Percentiles rank a stretch among this genome's conserved stretches.
Evolutionary conservation across 2,888 invertebrate genomes (phyloP).

Genomic region (Macroteleia sp.): DNA sequence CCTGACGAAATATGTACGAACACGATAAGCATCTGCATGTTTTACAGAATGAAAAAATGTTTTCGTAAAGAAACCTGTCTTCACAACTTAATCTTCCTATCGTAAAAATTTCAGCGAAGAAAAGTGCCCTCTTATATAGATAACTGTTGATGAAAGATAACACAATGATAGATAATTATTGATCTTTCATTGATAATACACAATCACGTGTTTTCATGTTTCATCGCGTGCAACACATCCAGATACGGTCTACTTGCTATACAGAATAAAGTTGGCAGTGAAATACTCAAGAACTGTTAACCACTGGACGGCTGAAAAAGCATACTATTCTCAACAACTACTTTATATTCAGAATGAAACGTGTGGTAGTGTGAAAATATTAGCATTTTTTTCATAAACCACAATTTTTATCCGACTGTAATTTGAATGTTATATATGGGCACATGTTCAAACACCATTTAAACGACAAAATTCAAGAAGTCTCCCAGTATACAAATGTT

Average conservation of each 20-base stretch:
- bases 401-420: no score
- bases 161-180: constrained; percentile 56
- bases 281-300: constrained; percentile 55
- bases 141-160: constrained; percentile 52
- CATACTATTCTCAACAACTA: constrained; percentile 28
- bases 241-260: constrained; percentile 60
- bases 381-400: no score
- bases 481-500: no score
- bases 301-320: constrained; percentile 41
- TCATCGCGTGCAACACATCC: constrained; percentile 54
- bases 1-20: constrained; percentile 51
- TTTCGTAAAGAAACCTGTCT: constrained; percentile 44
- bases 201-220: constrained; percentile 56
- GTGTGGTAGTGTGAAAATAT: no score
- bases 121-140: constrained; percentile 24
- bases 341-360: no score
- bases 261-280: constrained; percentile 55
- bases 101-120: constrained; percentile 31
- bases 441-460: no score
- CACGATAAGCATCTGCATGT: constrained; percentile 42
- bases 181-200: constrained; percentile 56
- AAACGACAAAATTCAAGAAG: no score
- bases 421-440: no score
- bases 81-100: constrained; percentile 49
- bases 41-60: constrained; percentile 26